Evolutionary conservation across 2,888 invertebrate species (phyloP), one percentile per base, ranked within the genome.

Genomic region (Zootermopsis nevadensis): DNA sequence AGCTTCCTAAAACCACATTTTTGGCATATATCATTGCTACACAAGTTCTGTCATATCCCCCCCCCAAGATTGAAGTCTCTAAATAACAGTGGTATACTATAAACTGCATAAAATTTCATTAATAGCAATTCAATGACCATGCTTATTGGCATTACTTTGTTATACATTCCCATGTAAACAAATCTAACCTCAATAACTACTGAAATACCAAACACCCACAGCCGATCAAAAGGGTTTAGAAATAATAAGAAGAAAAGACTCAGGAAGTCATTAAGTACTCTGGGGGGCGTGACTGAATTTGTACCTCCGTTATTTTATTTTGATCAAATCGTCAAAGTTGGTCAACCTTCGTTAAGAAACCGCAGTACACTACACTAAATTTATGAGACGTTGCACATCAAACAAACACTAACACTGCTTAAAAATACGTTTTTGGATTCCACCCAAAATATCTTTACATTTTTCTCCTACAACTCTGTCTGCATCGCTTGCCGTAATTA

Each of bases 111-210:
- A 12, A 42, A 0, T 15, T 42, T 8, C 38, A 42, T 42, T 42
- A 42, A 42, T 42, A 15, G 8, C 15, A 42, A 8, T 12, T 42
- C 8, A 42, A 42, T 42, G n/a, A n/a, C n/a, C n/a, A n/a, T n/a
- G n/a, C n/a, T n/a, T n/a, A n/a, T n/a, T n/a, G n/a, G n/a, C n/a
- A n/a, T n/a, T n/a, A n/a, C n/a, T n/a, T n/a, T n/a, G n/a, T n/a
- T n/a, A n/a, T n/a, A n/a, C n/a, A n/a, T 19, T 48, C 15, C 19
- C 48, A 19, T 15, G 19, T 19, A 48, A 15, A 15, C 19, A 48
- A 48, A 60, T 60, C n/a, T 60, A 60, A 60, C 60, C 60, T 60
- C 60, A 60, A 6, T 60, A n/a, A n/a, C 27, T n/a, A 60, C 60
- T 27, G 60, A 60, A 2, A 10, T 60, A 15, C 15, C 38, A 4